Percentiles rank a stretch among this genome's conserved stretches.
These are phyloP conservation scores for Typhlomys cinereus DNA, from an alignment of 2,113 vertebrate genomes.

Conservation along the genomic window DNA sequence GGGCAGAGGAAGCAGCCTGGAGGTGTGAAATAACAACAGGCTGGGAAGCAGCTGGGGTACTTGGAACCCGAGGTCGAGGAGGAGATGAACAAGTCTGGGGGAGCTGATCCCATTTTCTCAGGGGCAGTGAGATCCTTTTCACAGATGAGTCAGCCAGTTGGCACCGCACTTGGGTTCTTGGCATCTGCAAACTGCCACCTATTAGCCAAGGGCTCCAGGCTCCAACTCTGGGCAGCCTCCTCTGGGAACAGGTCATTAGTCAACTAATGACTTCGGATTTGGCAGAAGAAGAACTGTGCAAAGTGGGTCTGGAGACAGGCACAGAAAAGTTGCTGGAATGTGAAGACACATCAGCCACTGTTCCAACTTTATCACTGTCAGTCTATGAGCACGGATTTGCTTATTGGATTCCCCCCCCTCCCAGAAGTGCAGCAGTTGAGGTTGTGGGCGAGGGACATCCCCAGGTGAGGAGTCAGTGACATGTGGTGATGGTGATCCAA, in stretches of 20 bases:
- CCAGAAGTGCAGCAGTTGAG: neutral
- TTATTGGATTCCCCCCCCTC: neutral
- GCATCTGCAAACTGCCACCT: conserved; percentile 36
- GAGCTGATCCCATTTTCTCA: neutral
- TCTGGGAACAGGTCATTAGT: conserved; percentile 35
- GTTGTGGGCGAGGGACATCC: neutral
- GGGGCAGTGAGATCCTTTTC: neutral
- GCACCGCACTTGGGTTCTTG: neutral
- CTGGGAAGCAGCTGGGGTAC: neutral
- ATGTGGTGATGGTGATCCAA: neutral
- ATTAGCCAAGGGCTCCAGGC: conserved; percentile 33
- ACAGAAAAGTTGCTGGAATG: neutral
- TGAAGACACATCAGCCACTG: neutral
- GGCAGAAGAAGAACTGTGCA: conserved; percentile 41
- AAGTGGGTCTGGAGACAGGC: neutral
- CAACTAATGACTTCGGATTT: conserved; percentile 42
- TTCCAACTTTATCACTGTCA: conserved; percentile 19
- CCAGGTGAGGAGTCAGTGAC: neutral
- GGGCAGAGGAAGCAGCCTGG: rapidly evolving
- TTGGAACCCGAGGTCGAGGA: neutral
- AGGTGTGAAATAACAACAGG: neutral
- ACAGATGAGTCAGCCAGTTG: neutral
- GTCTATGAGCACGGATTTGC: neutral
- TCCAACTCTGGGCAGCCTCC: neutral
- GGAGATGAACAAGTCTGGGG: neutral